These are phyloP conservation scores for Mallotus villosus DNA, from an alignment of 2,797 vertebrate species.

Conservation along the genomic window DNA sequence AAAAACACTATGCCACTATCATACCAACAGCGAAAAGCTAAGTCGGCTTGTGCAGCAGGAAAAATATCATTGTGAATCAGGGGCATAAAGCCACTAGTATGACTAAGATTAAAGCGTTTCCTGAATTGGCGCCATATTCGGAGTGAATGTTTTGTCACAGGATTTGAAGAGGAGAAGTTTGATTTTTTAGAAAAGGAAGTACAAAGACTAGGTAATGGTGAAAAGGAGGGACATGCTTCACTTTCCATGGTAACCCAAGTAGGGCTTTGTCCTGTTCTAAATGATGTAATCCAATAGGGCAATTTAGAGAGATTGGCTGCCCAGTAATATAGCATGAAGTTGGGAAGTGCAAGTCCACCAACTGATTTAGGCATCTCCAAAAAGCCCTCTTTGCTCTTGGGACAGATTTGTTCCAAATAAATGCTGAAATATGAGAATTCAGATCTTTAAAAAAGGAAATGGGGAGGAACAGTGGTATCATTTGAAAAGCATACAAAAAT, in stretches of 20 bases:
- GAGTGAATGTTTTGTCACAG: too few species aligned
- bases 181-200: too few species aligned
- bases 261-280: too few species aligned
- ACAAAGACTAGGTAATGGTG: too few species aligned
- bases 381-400: background rate
- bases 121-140: too few species aligned
- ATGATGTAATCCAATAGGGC: too few species aligned
- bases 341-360: too few species aligned
- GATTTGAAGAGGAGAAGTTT: too few species aligned
- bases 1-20: background rate
- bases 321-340: background rate
- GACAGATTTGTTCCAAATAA: too few species aligned
- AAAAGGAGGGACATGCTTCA: too few species aligned
- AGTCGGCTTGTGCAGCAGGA: background rate
- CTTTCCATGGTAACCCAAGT: too few species aligned
- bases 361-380: background rate
- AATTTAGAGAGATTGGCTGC: too few species aligned
- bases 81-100: background rate
- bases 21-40: background rate
- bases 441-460: background rate
- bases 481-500: background rate
- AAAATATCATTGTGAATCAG: background rate
- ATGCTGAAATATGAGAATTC: background rate
- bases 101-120: background rate
- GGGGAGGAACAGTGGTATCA: background rate